Conservation (phyloP, 1,140 invertebrate species). For the Harlomillsia oculata region DNA sequence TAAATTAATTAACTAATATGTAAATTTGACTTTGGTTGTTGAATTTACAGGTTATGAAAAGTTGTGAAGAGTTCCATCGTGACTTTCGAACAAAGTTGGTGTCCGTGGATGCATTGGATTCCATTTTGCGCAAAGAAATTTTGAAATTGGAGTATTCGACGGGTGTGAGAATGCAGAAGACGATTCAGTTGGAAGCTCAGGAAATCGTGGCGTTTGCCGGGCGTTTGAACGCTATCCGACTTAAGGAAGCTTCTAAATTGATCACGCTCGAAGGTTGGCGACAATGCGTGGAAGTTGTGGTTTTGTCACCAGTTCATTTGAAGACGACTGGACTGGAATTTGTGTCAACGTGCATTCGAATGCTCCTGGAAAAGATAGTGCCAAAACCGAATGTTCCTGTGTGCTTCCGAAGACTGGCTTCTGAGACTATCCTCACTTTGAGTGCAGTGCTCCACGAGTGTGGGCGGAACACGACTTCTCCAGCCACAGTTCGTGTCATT, state of each 20-base stretch:
- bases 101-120: slow-evolving; percentile 17
- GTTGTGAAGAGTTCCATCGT: slow-evolving; percentile 22
- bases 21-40: not conserved
- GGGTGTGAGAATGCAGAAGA: slow-evolving; percentile 10
- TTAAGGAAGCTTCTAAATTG: slow-evolving; percentile 22
- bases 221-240: slow-evolving; percentile 13
- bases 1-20: no score
- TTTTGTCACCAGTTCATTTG: slow-evolving; percentile 6
- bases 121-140: slow-evolving; percentile 21
- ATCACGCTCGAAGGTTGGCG: slow-evolving; percentile 31
- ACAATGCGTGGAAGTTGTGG: slow-evolving; percentile 31
- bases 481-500: slow-evolving; percentile 13
- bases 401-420: slow-evolving; percentile 13
- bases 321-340: slow-evolving; percentile 13
- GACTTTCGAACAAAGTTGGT: slow-evolving; percentile 21
- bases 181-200: slow-evolving; percentile 27
- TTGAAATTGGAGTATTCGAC: slow-evolving; percentile 22
- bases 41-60: slow-evolving; percentile 18
- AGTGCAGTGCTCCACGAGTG: slow-evolving; percentile 12
- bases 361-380: slow-evolving; percentile 20
- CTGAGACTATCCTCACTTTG: slow-evolving; percentile 23
- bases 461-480: slow-evolving; percentile 8
- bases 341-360: slow-evolving; percentile 11
- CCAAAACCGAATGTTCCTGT: not conserved
- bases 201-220: slow-evolving; percentile 19